phyloP scores from a whole-genome alignment of 2,888 invertebrate species.

The Drosophila picticornis region DNA sequence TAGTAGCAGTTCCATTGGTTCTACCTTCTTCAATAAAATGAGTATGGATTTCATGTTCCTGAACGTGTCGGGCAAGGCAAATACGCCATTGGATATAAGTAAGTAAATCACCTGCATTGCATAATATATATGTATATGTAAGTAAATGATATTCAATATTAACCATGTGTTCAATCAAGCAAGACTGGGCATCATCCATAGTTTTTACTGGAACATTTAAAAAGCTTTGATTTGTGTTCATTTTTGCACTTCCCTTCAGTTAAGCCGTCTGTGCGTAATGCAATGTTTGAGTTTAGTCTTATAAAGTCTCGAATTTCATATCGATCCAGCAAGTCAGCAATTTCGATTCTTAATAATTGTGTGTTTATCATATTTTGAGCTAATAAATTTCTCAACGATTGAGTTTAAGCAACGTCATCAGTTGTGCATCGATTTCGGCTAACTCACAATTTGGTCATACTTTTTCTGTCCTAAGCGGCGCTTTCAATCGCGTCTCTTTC shows the following conservation, averaged over 20 bases:
- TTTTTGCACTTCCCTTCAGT: background rate
- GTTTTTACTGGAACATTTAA: background rate
- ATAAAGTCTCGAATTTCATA: conserved; percentile 50
- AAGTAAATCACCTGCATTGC: conserved; percentile 57
- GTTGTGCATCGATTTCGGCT: conserved; percentile 15
- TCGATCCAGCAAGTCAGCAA: conserved; percentile 48
- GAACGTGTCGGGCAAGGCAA: conserved; percentile 84
- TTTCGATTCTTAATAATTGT: conserved; percentile 3
- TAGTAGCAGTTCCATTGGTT: conserved; percentile 39
- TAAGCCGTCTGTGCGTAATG: background rate
- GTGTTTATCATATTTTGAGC: conserved; percentile 25
- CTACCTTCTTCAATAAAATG: conserved; percentile 57
- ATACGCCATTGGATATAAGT: conserved; percentile 83
- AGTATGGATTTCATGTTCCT: conserved; percentile 77
- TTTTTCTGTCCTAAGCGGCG: conserved; percentile 50
- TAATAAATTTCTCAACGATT: conserved; percentile 7
- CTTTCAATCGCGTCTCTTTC: conserved; percentile 15
- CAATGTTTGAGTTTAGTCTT: background rate
- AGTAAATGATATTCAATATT: background rate
- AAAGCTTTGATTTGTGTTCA: background rate
- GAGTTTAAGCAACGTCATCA: background rate
- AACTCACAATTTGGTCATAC: conserved; percentile 13
- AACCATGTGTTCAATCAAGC: background rate
- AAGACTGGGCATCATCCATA: background rate
- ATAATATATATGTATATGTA: background rate